Percentiles rank a stretch among this genome's conserved stretches.
These are phyloP conservation scores for Drosophila atripex DNA, from an alignment of 2,888 invertebrate genomes.

Conservation along the genomic window DNA sequence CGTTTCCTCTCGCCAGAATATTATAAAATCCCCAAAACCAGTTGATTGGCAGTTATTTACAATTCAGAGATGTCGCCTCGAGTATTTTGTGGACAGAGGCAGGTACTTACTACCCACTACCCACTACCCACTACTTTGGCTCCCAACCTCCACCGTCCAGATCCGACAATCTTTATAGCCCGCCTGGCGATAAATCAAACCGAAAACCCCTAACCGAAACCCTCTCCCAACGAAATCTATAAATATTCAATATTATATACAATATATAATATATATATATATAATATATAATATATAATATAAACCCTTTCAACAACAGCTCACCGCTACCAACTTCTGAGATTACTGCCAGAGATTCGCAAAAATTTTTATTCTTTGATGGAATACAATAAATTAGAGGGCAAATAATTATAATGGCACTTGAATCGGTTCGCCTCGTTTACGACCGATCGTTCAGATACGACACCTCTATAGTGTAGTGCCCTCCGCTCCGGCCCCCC, in stretches of 20 bases:
- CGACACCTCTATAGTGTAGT: too few relatives aligned
- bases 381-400: slow-evolving; percentile 64
- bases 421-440: slow-evolving; percentile 13
- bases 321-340: background rate
- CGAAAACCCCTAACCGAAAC: too few relatives aligned
- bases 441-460: slow-evolving; percentile 33
- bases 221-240: slow-evolving; percentile 22
- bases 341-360: background rate
- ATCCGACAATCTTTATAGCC: slow-evolving; percentile 31
- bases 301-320: slow-evolving; percentile 15
- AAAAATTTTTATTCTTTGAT: slow-evolving; percentile 39
- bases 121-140: too few relatives aligned
- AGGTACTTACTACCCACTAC: too few relatives aligned
- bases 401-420: slow-evolving; percentile 56
- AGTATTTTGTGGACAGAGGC: slow-evolving; percentile 36
- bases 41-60: slow-evolving; percentile 46
- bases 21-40: slow-evolving; percentile 18
- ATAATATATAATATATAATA: slow-evolving; percentile 19
- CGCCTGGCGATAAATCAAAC: slow-evolving; percentile 32
- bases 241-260: slow-evolving; percentile 33
- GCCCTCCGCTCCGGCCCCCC: too few relatives aligned
- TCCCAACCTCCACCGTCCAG: too few relatives aligned
- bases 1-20: slow-evolving; percentile 43
- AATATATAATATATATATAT: slow-evolving; percentile 14
- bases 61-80: slow-evolving; percentile 22